phyloP scores from a whole-genome alignment of 2,888 invertebrate species.

The Nemoura dubitans region DNA sequence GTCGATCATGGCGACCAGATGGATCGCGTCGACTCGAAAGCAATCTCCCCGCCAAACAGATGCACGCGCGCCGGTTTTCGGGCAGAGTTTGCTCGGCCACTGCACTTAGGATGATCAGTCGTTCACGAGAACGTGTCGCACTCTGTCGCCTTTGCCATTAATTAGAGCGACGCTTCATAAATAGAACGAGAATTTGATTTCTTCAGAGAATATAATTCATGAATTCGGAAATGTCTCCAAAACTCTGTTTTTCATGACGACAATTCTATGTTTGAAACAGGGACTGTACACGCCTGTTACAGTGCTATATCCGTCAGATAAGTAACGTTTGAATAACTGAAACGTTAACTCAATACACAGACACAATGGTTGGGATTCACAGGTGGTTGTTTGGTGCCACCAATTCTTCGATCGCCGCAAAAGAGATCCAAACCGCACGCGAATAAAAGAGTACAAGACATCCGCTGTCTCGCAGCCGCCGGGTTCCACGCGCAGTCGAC shows the following conservation, averaged over 20 bases:
- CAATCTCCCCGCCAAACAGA: background rate
- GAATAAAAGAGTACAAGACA: background rate
- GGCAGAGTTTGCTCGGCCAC: background rate
- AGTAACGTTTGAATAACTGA: no score
- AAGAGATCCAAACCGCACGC: background rate
- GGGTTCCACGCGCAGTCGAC: slow-evolving; percentile 50
- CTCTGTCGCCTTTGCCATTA: background rate
- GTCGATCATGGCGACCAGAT: slow-evolving; percentile 69
- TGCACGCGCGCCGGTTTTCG: background rate
- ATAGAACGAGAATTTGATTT: no score
- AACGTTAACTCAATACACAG: background rate
- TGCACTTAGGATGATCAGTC: background rate
- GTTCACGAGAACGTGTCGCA: background rate
- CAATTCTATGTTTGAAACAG: no score
- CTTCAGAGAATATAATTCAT: no score
- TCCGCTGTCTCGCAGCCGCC: background rate
- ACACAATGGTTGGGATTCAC: background rate
- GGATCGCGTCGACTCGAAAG: background rate
- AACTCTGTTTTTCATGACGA: no score
- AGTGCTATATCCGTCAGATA: no score
- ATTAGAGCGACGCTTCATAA: background rate
- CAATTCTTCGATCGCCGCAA: background rate
- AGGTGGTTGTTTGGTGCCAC: background rate
- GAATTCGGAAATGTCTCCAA: no score
- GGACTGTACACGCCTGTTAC: no score